These are phyloP conservation scores for Muscicapa comitata DNA, from an alignment of 2,797 vertebrate species.

Conservation along the genomic window DNA sequence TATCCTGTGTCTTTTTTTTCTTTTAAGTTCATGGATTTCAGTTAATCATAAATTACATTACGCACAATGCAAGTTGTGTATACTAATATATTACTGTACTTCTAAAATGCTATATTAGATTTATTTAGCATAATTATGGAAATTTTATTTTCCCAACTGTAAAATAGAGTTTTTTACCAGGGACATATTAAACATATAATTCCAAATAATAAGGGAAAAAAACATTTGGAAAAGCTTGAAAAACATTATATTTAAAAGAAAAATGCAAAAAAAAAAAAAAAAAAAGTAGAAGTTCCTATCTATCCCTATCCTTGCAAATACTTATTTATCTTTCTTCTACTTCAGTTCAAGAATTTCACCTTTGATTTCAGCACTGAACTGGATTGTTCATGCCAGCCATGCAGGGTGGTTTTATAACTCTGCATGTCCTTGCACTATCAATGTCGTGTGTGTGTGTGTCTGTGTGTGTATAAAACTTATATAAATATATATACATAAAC, in stretches of 20 bases:
- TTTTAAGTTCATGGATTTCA: background rate
- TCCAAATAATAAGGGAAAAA: background rate
- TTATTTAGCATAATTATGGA: background rate
- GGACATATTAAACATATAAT: background rate
- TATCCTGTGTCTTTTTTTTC: background rate
- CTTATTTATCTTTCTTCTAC: background rate
- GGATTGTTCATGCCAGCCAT: background rate
- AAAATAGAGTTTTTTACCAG: background rate
- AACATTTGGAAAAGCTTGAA: fast-evolving
- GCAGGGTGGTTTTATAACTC: background rate
- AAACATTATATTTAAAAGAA: background rate
- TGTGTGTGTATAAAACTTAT: background rate
- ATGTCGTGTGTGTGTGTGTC: fast-evolving
- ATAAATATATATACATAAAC: background rate
- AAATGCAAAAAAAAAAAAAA: background rate
- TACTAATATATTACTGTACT: background rate
- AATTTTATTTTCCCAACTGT: background rate
- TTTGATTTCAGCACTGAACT: background rate
- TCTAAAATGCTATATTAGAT: background rate
- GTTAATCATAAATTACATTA: background rate
- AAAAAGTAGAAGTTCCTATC: background rate
- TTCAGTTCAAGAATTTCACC: background rate
- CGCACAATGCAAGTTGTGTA: fast-evolving
- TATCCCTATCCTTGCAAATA: background rate
- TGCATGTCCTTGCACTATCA: background rate